Conservation (phyloP, 2,888 invertebrate species). For the Rambutsinella grinnellia region DNA sequence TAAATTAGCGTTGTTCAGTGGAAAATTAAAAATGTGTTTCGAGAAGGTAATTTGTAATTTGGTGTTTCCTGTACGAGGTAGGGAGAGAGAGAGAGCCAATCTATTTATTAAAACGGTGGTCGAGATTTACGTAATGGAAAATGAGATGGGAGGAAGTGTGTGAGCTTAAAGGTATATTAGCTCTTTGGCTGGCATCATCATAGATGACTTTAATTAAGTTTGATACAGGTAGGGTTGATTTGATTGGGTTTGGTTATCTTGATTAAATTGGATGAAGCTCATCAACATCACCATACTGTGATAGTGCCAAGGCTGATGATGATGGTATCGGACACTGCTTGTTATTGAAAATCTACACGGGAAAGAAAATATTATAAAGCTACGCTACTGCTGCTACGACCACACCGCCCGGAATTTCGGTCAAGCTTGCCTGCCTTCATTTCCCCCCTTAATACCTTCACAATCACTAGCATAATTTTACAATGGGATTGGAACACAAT, state of each 20-base stretch:
- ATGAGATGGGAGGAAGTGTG: not conserved
- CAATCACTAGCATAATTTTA: constrained; percentile 17
- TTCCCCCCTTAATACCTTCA: constrained; percentile 48
- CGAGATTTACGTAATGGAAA: not conserved
- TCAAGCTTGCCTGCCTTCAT: constrained; percentile 44
- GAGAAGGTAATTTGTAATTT: too few relatives aligned
- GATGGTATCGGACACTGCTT: constrained; percentile 43
- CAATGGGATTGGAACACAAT: not conserved
- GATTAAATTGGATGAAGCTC: constrained; percentile 53
- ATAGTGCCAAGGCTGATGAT: constrained; percentile 25
- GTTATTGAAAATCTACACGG: too few relatives aligned
- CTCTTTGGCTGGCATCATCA: constrained; percentile 16
- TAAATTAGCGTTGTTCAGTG: too few relatives aligned
- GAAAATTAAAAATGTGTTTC: too few relatives aligned
- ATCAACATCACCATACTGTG: constrained; percentile 31
- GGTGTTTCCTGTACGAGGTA: too few relatives aligned
- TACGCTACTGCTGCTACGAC: not conserved
- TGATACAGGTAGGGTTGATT: constrained; percentile 52
- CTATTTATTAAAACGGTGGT: too few relatives aligned
- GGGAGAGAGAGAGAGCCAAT: too few relatives aligned
- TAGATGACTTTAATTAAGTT: constrained; percentile 52
- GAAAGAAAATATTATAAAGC: not conserved
- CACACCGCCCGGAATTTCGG: constrained; percentile 47
- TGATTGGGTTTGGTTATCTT: constrained; percentile 52
- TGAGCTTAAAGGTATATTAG: not conserved